Conservation (phyloP, 2,888 invertebrate genomes). For the Argynnis bischoffii region DNA sequence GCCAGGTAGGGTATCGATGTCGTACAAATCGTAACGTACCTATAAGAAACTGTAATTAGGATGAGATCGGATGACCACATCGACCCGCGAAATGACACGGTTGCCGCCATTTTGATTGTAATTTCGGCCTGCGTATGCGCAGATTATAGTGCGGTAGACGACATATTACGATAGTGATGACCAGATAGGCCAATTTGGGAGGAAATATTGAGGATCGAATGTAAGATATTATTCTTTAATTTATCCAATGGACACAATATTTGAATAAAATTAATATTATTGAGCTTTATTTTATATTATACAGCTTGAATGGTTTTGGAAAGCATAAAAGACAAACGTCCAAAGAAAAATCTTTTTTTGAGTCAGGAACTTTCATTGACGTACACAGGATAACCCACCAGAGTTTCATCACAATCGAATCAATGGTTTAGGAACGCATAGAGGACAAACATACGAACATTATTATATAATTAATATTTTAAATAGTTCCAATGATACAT, state of each 20-base stretch:
- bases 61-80: slow-evolving; percentile 53
- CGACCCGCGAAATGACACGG: slow-evolving; percentile 72
- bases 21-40: slow-evolving; percentile 57
- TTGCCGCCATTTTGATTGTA: slow-evolving; percentile 65
- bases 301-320: too few relatives aligned
- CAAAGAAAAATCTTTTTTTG: too few relatives aligned
- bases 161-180: slow-evolving; percentile 55
- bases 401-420: too few relatives aligned
- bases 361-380: too few relatives aligned
- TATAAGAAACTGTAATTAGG: slow-evolving; percentile 60
- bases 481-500: too few relatives aligned
- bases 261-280: too few relatives aligned
- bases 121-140: slow-evolving; percentile 66
- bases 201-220: slow-evolving; percentile 18
- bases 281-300: too few relatives aligned
- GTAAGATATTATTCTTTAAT: slow-evolving; percentile 15
- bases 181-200: slow-evolving; percentile 26
- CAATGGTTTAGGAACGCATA: too few relatives aligned
- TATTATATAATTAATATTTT: too few relatives aligned
- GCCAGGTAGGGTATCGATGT: slow-evolving; percentile 34
- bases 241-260: background rate
- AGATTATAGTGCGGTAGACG: slow-evolving; percentile 72
- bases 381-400: too few relatives aligned
- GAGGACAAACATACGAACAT: too few relatives aligned
- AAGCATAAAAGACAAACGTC: too few relatives aligned